Conservation (phyloP, 2,888 invertebrate species). For the Drosophila nr. fundita region DNA sequence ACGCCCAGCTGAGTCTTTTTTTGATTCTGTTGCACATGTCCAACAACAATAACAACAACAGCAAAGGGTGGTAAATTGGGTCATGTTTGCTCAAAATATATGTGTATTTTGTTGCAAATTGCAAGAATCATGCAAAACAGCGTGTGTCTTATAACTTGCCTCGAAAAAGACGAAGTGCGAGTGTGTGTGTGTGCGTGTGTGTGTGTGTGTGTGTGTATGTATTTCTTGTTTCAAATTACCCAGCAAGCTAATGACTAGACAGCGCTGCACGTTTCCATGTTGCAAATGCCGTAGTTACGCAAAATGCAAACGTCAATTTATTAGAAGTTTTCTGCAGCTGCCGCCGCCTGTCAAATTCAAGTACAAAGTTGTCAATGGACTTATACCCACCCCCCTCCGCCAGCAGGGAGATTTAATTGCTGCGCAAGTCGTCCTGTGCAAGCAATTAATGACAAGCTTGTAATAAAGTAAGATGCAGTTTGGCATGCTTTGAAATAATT, state of each 20-base stretch:
- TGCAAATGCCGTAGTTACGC: conserved; percentile 59
- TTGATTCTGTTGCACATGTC: conserved; percentile 51
- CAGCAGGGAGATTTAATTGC: conserved; percentile 1
- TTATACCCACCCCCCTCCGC: background rate
- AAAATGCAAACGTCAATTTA: conserved; percentile 41
- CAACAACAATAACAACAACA: conserved; percentile 11
- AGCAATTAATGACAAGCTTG: conserved; percentile 1
- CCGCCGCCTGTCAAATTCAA: conserved; percentile 34
- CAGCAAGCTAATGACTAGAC: conserved; percentile 33
- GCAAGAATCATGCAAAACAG: conserved; percentile 75
- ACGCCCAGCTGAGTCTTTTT: conserved; percentile 54
- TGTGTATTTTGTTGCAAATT: conserved; percentile 66
- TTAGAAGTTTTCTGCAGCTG: conserved; percentile 55
- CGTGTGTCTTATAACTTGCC: conserved; percentile 76
- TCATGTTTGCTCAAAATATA: conserved; percentile 68
- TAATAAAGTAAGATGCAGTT: background rate
- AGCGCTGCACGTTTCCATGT: conserved; percentile 35
- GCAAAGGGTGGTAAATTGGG: conserved; percentile 60
- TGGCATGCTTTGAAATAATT: background rate
- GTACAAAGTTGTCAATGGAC: background rate
- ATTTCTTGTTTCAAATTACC: conserved; percentile 56
- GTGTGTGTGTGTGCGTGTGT: conserved; percentile 1
- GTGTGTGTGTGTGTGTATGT: conserved; percentile 15
- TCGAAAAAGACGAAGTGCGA: conserved; percentile 35
- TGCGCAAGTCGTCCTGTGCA: background rate